A percentile compares a stretch with the other conserved stretches of the same genome.
phyloP scores from a whole-genome alignment of 2,797 vertebrate genomes.

The Falco columbarius region DNA sequence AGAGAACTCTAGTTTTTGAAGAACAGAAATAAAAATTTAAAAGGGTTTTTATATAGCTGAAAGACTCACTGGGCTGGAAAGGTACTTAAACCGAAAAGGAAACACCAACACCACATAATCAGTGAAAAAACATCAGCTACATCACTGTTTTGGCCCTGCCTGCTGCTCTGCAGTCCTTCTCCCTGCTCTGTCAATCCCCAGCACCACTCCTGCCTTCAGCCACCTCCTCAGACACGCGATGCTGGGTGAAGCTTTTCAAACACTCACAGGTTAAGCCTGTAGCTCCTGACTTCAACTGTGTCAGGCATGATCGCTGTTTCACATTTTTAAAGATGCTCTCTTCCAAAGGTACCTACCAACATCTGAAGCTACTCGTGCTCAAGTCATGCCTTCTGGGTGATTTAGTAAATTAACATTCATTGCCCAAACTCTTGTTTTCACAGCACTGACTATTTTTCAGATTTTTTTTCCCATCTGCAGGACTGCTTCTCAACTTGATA shows the following conservation, averaged over 20 bases:
- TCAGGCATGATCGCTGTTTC: neutral
- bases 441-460: neutral
- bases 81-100: neutral
- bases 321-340: neutral
- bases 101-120: neutral
- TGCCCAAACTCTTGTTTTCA: neutral
- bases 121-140: neutral
- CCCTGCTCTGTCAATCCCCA: neutral
- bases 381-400: neutral
- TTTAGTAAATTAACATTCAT: neutral
- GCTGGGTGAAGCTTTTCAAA: neutral
- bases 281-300: neutral
- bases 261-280: neutral
- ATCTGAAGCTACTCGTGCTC: neutral
- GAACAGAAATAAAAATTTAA: neutral
- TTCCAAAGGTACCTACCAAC: neutral
- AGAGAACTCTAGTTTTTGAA: neutral
- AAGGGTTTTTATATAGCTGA: neutral
- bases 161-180: neutral
- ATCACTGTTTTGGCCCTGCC: neutral
- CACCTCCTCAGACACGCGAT: rapidly evolving
- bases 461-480: neutral
- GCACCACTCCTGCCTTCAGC: neutral
- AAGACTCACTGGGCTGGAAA: neutral
- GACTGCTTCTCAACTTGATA: neutral